These are phyloP conservation scores for Pristionchus pacificus DNA, from an alignment of 1,140 invertebrate genomes.

Conservation along the genomic window DNA sequence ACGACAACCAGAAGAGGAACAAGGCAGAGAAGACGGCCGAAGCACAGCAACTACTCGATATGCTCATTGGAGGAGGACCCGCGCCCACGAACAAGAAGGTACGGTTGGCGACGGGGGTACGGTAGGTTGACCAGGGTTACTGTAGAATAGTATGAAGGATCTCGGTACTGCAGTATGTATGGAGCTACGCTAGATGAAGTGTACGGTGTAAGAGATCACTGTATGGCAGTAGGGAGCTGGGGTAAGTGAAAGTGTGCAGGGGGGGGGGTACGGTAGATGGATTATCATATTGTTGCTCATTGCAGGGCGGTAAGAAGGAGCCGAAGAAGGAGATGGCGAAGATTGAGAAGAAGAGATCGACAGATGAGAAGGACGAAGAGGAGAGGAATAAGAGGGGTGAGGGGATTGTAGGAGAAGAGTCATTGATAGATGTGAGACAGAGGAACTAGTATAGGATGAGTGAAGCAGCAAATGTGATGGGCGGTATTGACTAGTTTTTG, in stretches of 20 bases:
- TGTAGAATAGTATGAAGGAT: neutral
- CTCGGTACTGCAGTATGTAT: neutral
- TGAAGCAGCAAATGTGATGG: too few species aligned
- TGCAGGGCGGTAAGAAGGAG: neutral
- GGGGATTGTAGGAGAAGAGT: too few species aligned
- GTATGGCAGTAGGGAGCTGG: too few species aligned
- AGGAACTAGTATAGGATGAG: too few species aligned
- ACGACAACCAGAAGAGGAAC: neutral
- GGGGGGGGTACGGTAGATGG: too few species aligned
- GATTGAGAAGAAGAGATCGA: neutral
- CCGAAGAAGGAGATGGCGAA: neutral
- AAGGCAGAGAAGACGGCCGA: neutral
- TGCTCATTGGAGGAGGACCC: neutral
- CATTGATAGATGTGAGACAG: too few species aligned
- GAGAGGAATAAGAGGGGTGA: too few species aligned
- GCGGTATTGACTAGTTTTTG: too few species aligned
- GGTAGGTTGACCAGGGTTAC: neutral
- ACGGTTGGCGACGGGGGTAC: neutral
- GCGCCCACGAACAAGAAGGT: constrained; percentile 1
- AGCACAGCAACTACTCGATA: neutral
- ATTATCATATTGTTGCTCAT: neutral
- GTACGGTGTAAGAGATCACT: too few species aligned
- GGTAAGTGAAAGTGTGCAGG: too few species aligned
- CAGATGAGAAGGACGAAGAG: too few species aligned
- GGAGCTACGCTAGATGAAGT: neutral